Base-by-base conservation (phyloP, 2,113 vertebrate genomes). In the Pedionomus torquatus region DNA sequence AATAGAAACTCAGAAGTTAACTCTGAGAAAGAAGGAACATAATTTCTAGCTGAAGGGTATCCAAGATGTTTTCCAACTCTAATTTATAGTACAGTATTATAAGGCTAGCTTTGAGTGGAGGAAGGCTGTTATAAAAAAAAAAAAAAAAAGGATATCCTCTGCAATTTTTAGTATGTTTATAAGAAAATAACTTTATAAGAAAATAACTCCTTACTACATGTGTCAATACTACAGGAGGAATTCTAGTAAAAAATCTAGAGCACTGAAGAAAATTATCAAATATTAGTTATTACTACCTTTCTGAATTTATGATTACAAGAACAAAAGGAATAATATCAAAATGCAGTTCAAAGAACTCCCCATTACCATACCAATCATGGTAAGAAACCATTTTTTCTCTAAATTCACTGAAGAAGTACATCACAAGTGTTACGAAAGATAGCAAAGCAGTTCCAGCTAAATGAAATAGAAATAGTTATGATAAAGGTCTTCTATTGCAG, bases 351-450 rank as follows among this genome's bases (percentile, higher is more conserved):
- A 90, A 25, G 17, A 74, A 39, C 31, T 35, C 30, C 30, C 87
- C 7, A 12, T 39, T 48, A 70, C 64, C 10, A 17, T 9, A 95
- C 1, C 8, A 81, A 28, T 55, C 33, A 66, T 0, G 0, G 14
- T 21, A 84, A 66, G 48, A 93, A 96, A 79, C 1, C 4, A 48
- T 43, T 84, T 66, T 78, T 35, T 60, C 43, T 82, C 69, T 55
- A 51, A 89, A 87, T 9, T 81, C 43, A 66, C 11, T 75, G n/a
- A 87, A 77, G 33, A 2, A 90, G 31, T 13, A 75, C 13, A 79
- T 28, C 33, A 55, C 10, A 77, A 93, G 35, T 31, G 48, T 48
- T 83, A 31, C 18, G 86, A 52, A 70, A 64, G 9, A 48, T 2
- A 64, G 24, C 26, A 81, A 80, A 90, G 60, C n/a, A 85, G 30